Evolutionary conservation across 2,888 invertebrate species (phyloP), one percentile per base, ranked within the genome.

Genomic region (Liopterus haemorrhoidalis): DNA sequence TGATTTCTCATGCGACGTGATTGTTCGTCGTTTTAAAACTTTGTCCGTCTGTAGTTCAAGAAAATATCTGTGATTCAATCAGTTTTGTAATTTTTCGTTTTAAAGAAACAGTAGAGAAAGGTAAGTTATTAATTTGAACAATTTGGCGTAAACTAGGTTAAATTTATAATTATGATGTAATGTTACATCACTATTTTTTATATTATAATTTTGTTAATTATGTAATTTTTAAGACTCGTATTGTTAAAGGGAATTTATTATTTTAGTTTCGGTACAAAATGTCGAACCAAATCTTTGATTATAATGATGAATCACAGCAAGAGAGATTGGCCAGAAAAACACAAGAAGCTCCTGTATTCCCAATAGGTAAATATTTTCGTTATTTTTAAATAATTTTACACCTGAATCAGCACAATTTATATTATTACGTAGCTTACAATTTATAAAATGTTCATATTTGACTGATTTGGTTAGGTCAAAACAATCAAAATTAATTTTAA

Each of bases 321-420:
- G 71, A 73, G 2, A 78, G 73, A 58, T 64, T 85, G 28, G 68
- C 76, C 1, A 74, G 76, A 51, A 85, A 85, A 62, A 76, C 81
- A 2, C 80, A 80, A 61, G 84, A 85, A 59, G 77, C 79, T 2
- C 84, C 85, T 1, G 80, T 83, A 60, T 80, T 85, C 76, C 72
- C 82, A 32, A 68, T 82, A 53, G 84, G 84, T 84, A 70, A 72
- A 75, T 64, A 41, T 5, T 5, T 11, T 12, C n/a, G 3, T 25
- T n/a, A 25, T 2, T 11, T 25, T 9, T 2, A 25, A 11, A 2
- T 2, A n/a, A 2, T 11, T 11, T n/a, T n/a, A n/a, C n/a, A n/a
- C n/a, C n/a, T n/a, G n/a, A n/a, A n/a, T n/a, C n/a, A n/a, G n/a
- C n/a, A n/a, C n/a, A 5, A 30, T 19, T 15, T 18, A 15, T n/a